Conservation (phyloP, 1,140 invertebrate species). For the Rhagoletis zephyria region DNA sequence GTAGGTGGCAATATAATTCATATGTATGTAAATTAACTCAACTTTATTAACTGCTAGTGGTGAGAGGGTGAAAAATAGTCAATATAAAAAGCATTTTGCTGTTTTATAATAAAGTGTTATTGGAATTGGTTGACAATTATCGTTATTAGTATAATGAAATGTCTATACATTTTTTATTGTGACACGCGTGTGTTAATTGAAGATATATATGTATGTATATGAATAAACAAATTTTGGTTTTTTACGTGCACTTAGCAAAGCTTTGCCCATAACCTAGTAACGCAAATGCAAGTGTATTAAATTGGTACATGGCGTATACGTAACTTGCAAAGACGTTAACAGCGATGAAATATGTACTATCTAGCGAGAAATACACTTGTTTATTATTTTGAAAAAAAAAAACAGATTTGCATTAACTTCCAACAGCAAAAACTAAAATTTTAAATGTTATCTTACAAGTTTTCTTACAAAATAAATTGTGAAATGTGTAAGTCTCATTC, state of each 20-base stretch:
- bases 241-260: too few relatives aligned
- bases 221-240: too few relatives aligned
- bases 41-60: not conserved
- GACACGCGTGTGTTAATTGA: not conserved
- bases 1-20: not conserved
- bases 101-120: slow-evolving; percentile 14
- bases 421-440: too few relatives aligned
- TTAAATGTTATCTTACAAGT: too few relatives aligned
- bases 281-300: too few relatives aligned
- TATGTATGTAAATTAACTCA: not conserved
- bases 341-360: not conserved
- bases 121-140: not conserved
- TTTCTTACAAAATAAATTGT: too few relatives aligned
- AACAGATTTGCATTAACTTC: not conserved
- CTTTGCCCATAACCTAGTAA: too few relatives aligned
- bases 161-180: not conserved
- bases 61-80: not conserved
- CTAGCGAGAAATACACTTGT: too few relatives aligned
- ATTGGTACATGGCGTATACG: slow-evolving; percentile 40
- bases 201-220: not conserved
- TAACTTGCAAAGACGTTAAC: not conserved
- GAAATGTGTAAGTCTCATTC: not conserved
- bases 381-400: too few relatives aligned
- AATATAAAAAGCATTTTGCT: not conserved
- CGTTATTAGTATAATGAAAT: not conserved